Conservation (phyloP, 2,888 invertebrate genomes). For the Cyaniris semiargus region DNA sequence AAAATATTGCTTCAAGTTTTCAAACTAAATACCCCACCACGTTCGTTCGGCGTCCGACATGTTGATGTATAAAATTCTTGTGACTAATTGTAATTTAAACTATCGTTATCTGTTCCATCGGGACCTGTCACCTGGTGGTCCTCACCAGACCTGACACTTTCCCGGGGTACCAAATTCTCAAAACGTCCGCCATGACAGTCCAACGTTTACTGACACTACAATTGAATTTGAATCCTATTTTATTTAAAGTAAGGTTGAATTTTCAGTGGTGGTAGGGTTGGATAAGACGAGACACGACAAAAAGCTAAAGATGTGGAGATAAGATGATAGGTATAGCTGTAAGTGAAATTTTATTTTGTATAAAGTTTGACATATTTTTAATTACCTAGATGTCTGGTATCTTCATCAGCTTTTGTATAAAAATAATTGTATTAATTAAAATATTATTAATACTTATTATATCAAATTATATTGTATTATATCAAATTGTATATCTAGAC, state of each 20-base stretch:
- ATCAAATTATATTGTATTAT: neutral
- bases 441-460: neutral
- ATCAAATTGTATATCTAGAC: too few species aligned
- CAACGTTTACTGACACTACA: conserved; percentile 36
- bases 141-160: conserved; percentile 66
- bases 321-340: conserved; percentile 44
- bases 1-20: too few species aligned
- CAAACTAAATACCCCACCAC: neutral
- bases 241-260: conserved; percentile 34
- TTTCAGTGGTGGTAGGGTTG: neutral
- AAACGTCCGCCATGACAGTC: conserved; percentile 73
- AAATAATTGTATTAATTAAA: neutral
- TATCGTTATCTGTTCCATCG: conserved; percentile 58
- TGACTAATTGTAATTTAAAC: conserved; percentile 70
- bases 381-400: neutral
- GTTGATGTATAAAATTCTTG: conserved; percentile 44
- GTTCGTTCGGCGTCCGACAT: neutral
- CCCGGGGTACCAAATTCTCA: conserved; percentile 69
- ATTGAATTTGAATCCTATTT: conserved; percentile 35
- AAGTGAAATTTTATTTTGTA: conserved; percentile 32
- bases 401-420: neutral
- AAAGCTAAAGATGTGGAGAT: conserved; percentile 64
- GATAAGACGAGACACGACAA: conserved; percentile 50
- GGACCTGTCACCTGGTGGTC: conserved; percentile 65
- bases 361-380: conserved; percentile 17